A percentile compares a stretch with the other conserved stretches of the same genome.
These are phyloP conservation scores for Cosmopolites sordidus DNA, from an alignment of 2,888 invertebrate genomes.

Conservation along the genomic window DNA sequence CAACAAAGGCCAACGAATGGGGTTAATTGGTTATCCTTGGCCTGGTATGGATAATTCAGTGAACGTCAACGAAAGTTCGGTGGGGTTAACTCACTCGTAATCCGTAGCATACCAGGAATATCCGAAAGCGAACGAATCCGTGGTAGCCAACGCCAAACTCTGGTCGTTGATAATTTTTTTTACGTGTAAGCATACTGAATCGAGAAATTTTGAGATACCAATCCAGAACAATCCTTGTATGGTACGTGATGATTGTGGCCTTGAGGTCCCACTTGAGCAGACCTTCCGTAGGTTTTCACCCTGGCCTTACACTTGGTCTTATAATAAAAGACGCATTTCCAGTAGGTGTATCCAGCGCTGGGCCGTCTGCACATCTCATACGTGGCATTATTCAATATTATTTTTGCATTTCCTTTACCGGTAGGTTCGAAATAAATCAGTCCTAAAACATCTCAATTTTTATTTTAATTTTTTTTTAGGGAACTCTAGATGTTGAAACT, in stretches of 20 bases:
- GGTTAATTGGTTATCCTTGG: too few relatives aligned
- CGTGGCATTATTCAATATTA: slow-evolving; percentile 30
- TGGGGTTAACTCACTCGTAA: too few relatives aligned
- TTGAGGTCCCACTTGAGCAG: slow-evolving; percentile 16
- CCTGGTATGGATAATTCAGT: too few relatives aligned
- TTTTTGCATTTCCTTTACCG: slow-evolving; percentile 32
- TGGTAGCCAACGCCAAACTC: too few relatives aligned
- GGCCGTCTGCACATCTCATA: slow-evolving; percentile 27
- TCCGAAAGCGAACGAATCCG: too few relatives aligned
- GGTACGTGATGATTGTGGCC: slow-evolving; percentile 31
- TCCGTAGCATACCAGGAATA: too few relatives aligned
- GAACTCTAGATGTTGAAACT: too few relatives aligned
- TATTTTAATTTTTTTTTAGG: neutral
- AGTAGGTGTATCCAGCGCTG: slow-evolving; percentile 25
- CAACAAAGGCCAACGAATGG: too few relatives aligned
- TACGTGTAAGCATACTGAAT: neutral
- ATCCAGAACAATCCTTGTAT: slow-evolving; percentile 18
- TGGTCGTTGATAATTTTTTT: neutral
- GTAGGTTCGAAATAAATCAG: slow-evolving; percentile 33
- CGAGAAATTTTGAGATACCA: slow-evolving; percentile 19
- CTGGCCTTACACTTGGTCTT: slow-evolving; percentile 33
- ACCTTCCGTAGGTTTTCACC: slow-evolving; percentile 29
- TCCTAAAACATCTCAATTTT: slow-evolving; percentile 27
- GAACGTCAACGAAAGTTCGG: too few relatives aligned
- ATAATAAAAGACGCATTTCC: slow-evolving; percentile 34